Percentiles rank a stretch among this genome's conserved stretches.
Evolutionary conservation across 2,797 vertebrate genomes (phyloP).

Genomic region (Falco peregrinus): DNA sequence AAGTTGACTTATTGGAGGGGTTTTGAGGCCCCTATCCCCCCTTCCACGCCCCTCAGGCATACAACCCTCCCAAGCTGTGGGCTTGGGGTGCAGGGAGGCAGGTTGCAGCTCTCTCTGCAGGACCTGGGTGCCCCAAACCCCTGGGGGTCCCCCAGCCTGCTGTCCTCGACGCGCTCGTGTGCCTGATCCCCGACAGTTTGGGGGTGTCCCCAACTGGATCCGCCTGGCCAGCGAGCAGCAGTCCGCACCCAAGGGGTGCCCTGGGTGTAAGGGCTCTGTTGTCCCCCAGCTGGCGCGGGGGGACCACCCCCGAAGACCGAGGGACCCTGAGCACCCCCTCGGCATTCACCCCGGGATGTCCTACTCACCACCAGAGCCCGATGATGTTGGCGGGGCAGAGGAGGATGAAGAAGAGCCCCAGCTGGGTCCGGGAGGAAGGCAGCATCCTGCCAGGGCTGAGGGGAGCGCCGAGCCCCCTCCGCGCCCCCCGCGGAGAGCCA

Average conservation of each 20-base stretch:
- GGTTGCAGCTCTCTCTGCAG: not conserved
- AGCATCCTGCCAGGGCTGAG: constrained; percentile 73
- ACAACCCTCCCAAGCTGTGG: not conserved
- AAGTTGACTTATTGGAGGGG: constrained; percentile 57
- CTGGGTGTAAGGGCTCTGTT: too few relatives aligned
- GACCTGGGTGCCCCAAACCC: not conserved
- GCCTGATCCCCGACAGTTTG: fast-evolving
- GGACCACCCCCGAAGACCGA: not conserved
- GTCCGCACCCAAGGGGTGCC: not conserved
- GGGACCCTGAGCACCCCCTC: not conserved
- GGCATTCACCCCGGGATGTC: not conserved
- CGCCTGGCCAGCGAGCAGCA: not conserved
- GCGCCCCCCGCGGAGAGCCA: not conserved
- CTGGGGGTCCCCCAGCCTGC: not conserved
- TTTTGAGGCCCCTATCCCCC: not conserved
- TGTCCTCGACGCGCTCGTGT: not conserved
- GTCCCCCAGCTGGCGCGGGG: not conserved
- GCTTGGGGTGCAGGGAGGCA: not conserved
- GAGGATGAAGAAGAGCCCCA: constrained; percentile 90
- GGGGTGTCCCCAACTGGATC: not conserved
- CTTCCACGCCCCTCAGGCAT: not conserved
- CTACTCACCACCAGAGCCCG: constrained; percentile 94
- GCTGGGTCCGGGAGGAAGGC: constrained; percentile 84
- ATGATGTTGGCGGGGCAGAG: constrained; percentile 94
- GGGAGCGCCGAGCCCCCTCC: not conserved